These are phyloP conservation scores for Chlorospingus semifuscus DNA, from an alignment of 2,797 vertebrate genomes.

Conservation along the genomic window DNA sequence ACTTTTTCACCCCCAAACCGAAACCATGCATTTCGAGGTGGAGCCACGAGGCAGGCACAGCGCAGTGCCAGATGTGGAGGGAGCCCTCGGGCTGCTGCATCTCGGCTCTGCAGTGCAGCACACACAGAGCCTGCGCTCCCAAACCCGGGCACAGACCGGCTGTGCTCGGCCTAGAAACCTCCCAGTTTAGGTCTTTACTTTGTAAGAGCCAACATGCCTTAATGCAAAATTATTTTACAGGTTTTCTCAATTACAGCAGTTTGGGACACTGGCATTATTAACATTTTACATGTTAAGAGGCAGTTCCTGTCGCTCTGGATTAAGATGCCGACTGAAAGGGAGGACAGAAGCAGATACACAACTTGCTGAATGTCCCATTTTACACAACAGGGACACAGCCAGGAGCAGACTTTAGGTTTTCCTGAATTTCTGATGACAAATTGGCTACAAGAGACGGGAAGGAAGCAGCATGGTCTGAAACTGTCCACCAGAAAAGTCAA, in stretches of 20 bases:
- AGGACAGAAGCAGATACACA: not conserved
- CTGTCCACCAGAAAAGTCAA: slow-evolving; percentile 1
- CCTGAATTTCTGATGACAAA: slow-evolving; percentile 16
- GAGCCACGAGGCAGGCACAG: not conserved
- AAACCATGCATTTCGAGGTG: not conserved
- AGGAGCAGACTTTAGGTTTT: not conserved
- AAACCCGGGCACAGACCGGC: not conserved
- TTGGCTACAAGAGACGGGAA: slow-evolving; percentile 3
- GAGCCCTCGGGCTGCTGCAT: not conserved
- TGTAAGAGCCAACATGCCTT: not conserved
- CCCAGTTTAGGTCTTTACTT: not conserved
- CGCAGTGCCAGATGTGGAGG: not conserved
- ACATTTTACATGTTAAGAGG: not conserved
- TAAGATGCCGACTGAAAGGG: not conserved
- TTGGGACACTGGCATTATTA: not conserved
- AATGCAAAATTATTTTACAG: not conserved
- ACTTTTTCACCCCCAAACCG: not conserved
- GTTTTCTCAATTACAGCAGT: not conserved
- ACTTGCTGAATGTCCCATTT: not conserved
- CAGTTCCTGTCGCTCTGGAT: not conserved
- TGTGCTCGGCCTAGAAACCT: not conserved
- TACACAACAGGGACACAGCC: not conserved
- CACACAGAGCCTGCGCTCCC: not conserved
- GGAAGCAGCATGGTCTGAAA: slow-evolving; percentile 33
- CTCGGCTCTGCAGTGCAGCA: not conserved